Evolutionary conservation across 1,140 invertebrate species (phyloP), one percentile per base, ranked within the genome.

Genomic region (Halotydeus destructor): DNA sequence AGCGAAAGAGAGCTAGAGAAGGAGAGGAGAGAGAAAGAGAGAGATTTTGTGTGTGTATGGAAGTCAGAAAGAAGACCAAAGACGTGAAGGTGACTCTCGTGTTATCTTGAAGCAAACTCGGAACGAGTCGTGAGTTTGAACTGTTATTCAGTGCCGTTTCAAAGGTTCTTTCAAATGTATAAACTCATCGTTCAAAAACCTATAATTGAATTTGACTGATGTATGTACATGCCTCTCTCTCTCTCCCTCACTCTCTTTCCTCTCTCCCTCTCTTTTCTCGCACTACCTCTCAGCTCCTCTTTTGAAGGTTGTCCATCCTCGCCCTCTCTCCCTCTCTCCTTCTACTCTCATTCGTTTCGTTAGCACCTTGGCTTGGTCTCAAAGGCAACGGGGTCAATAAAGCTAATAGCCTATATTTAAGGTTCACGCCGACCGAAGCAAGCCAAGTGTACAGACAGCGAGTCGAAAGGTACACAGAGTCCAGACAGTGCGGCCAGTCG

Each of bases 161-260:
- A 2, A n/a, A 12, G 3, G 18, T 31, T 31, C 30, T 31, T 31
- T n/a, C 30, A 31, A 31, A 31, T n/a, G 30, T 16, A 31, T 31
- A 31, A 31, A 31, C 12, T n/a, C 30, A n/a, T 4, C 16, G 18
- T 31, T 31, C 30, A n/a, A 31, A 31, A n/a, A n/a, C 4, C 12
- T 16, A n/a, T 31, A n/a, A 12, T 16, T 16, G 12, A 12, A 31
- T n/a, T 31, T 31, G 18, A 31, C 16, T 31, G 30, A 31, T 31
- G 30, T 31, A 31, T 16, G 18, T n/a, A 31, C 30, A n/a, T 31
- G 30, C 30, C 30, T 31, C 30, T n/a, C n/a, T 31, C 30, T 31
- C 16, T 31, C 16, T 31, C 30, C 30, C 12, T 31, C 30, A 31
- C 16, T 16, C 12, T 31, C 16, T n/a, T 31, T 31, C 12, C 30